Evolutionary conservation across 92 coral and sea anemone species (phyloP).

Genomic region (Siderastrea radians): DNA sequence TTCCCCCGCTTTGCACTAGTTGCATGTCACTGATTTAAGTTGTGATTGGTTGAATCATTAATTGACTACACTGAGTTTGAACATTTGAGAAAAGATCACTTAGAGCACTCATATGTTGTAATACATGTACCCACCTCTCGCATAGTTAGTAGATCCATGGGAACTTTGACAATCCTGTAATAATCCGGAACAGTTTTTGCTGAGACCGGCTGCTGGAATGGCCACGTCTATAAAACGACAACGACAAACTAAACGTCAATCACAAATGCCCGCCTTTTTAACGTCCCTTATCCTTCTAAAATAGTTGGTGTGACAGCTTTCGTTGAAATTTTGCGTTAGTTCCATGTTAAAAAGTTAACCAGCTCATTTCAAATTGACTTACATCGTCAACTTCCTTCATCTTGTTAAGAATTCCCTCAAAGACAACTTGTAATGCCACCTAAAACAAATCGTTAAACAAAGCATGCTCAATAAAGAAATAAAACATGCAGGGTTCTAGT

Average conservation of each 20-base stretch:
- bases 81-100: no score
- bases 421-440: constrained; percentile 91
- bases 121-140: constrained; percentile 77
- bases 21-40: not conserved
- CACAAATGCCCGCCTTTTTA: not conserved
- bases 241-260: not conserved
- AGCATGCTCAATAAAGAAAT: not conserved
- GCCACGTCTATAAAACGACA: constrained; percentile 83
- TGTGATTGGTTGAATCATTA: not conserved
- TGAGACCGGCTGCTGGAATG: constrained; percentile 95
- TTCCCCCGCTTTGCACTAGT: not conserved
- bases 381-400: constrained; percentile 98
- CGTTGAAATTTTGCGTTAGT: no score
- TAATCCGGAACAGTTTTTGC: constrained; percentile 98
- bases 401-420: constrained; percentile 91
- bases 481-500: not conserved
- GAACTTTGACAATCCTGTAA: constrained; percentile 88
- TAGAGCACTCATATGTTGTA: not conserved
- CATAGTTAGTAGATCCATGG: constrained; percentile 97
- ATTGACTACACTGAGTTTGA: no score
- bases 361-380: not conserved
- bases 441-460: constrained; percentile 7
- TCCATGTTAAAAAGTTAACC: not conserved
- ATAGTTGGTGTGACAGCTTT: not conserved
- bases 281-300: not conserved